A percentile compares a stretch with the other conserved stretches of the same genome.
Conservation (phyloP, 1,140 invertebrate genomes). For the Aporrectodea caliginosa region DNA sequence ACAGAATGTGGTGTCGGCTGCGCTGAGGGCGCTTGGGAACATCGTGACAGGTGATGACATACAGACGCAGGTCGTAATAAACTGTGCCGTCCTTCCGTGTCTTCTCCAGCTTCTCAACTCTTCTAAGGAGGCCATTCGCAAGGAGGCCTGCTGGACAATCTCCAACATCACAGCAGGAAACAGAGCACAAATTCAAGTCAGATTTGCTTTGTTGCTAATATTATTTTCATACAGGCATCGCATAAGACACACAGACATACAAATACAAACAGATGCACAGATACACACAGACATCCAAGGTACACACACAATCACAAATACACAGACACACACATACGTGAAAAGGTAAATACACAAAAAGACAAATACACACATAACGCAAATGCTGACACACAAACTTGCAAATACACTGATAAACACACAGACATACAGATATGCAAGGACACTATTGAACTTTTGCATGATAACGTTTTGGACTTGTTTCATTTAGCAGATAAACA, state of each 20-base stretch:
- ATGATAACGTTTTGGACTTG: no score
- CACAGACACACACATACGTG: no score
- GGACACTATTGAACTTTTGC: no score
- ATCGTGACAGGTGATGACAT: conserved; percentile 57
- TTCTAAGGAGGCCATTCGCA: conserved; percentile 77
- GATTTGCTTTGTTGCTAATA: neutral
- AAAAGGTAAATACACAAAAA: no score
- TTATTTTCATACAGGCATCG: neutral
- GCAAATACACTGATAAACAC: no score
- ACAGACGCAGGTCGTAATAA: conserved; percentile 55
- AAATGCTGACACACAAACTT: no score
- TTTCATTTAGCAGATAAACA: no score
- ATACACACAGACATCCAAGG: conserved; percentile 66
- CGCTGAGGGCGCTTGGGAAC: conserved; percentile 59
- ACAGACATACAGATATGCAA: no score
- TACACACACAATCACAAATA: conserved; percentile 84
- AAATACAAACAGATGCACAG: no score
- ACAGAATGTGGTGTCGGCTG: no score
- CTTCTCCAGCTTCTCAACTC: conserved; percentile 49
- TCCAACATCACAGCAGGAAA: neutral
- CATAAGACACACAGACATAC: neutral
- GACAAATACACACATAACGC: no score
- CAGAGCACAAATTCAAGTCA: neutral
- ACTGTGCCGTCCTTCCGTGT: conserved; percentile 49
- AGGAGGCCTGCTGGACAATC: conserved; percentile 57